Conservation (phyloP, 2,113 vertebrate species). For the Aphyosemion australe region DNA sequence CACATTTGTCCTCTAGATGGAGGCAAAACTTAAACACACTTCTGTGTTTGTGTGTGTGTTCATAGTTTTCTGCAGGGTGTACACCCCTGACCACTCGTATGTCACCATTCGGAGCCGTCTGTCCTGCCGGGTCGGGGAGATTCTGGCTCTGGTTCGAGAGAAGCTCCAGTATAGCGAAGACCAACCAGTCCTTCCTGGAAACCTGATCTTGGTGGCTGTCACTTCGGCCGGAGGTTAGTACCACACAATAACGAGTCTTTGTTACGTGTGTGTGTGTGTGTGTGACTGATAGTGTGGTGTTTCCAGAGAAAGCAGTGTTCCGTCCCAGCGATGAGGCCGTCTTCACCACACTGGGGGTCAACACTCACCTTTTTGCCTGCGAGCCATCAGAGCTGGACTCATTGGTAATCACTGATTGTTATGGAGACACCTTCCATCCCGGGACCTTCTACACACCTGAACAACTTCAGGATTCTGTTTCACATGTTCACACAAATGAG, state of each 20-base stretch:
- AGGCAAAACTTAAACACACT: neutral
- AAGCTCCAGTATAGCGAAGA: conserved; percentile 96
- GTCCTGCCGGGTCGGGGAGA: conserved; percentile 94
- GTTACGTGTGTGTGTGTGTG: neutral
- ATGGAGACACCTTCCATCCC: too few relatives aligned
- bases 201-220: conserved; percentile 90
- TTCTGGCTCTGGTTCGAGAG: conserved; percentile 90
- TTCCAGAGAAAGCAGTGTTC: conserved; percentile 90
- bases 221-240: conserved; percentile 88
- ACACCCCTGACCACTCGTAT: conserved; percentile 96
- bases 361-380: conserved; percentile 96
- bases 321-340: conserved; percentile 95
- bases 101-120: conserved; percentile 96
- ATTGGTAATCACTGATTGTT: conserved; percentile 74
- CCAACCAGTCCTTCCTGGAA: conserved; percentile 84
- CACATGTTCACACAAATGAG: too few relatives aligned
- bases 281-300: neutral
- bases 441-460: too few relatives aligned
- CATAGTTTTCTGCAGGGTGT: conserved; percentile 95
- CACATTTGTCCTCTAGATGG: neutral
- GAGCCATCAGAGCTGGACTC: conserved; percentile 87
- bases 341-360: conserved; percentile 96
- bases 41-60: neutral
- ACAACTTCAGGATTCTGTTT: too few relatives aligned
- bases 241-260: neutral